Evolutionary conservation across 2,888 invertebrate species (phyloP).

Genomic region (Agrilus mali): DNA sequence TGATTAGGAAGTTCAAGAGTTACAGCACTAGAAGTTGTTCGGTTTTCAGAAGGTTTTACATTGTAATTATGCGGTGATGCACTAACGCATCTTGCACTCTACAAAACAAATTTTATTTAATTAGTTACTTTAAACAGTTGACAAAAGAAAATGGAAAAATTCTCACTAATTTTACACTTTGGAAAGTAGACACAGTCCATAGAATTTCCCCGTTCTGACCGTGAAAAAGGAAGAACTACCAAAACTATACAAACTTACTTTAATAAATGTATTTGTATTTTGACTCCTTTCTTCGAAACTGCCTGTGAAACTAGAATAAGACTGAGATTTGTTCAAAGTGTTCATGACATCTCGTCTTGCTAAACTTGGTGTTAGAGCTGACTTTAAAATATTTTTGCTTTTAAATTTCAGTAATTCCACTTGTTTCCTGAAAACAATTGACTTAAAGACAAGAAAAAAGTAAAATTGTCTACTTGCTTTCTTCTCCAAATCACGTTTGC

Average conservation of each 20-base stretch:
- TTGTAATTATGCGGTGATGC: background rate
- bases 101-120: too few relatives aligned
- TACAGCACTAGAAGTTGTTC: background rate
- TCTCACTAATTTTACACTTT: too few relatives aligned
- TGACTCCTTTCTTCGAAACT: slow-evolving; percentile 35
- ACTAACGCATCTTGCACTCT: too few relatives aligned
- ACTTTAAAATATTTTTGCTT: slow-evolving; percentile 72
- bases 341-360: slow-evolving; percentile 51
- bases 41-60: background rate
- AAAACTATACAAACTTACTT: too few relatives aligned
- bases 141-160: too few relatives aligned
- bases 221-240: too few relatives aligned
- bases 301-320: slow-evolving; percentile 56
- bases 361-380: slow-evolving; percentile 65
- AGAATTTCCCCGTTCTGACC: too few relatives aligned
- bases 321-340: slow-evolving; percentile 52
- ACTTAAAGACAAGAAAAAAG: background rate
- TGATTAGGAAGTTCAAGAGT: background rate
- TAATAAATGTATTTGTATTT: background rate
- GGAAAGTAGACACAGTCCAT: too few relatives aligned
- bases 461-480: slow-evolving; percentile 41
- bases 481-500: slow-evolving; percentile 80
- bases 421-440: slow-evolving; percentile 37
- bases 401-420: slow-evolving; percentile 60
- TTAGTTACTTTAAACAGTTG: too few relatives aligned